Evolutionary conservation across 2,797 vertebrate genomes (phyloP), one percentile per base, ranked within the genome.

Genomic region (Centroberyx gerrardi): DNA sequence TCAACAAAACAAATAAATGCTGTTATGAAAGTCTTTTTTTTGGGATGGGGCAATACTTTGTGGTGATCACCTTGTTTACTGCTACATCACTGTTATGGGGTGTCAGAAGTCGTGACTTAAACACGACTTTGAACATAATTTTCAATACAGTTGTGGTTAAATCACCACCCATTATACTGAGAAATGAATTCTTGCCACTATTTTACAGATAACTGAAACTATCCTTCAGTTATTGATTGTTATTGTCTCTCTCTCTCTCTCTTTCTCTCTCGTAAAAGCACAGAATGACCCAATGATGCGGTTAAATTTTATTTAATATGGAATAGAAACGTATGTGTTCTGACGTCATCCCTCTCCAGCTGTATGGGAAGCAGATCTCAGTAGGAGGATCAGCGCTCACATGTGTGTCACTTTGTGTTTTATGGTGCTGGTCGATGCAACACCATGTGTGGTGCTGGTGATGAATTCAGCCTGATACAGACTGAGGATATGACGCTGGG

Each of bases 251-350:
- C 44, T 31, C 8, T 36, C 18, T 28, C 18, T 55, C 33, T 49
- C 38, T 36, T 58, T 68, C 44, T 22, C 22, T 22, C n/a, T n/a
- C n/a, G n/a, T 1, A 22, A 22, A 22, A 22, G 22, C 22, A 22
- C 22, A 22, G 22, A 54, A 38, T 36, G 7, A 36, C 33, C 33
- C 2, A 36, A 54, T 48, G 9, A 15, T 42, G 42, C 22, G 1
- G 46, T 29, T 29, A 22, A 40, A 66, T n/a, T n/a, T n/a, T 68
- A 62, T 46, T 51, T 56, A 4, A 22, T 56, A 54, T 62, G 38
- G 33, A 52, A 38, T 29, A 28, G 38, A 12, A 40, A 40, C 38
- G 8, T 40, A 2, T 9, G 6, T 8, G 38, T 40, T 8, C 4
- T 40, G 2, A 40, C 8, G 38, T 9, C 38, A 10, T 40, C 5